These are phyloP conservation scores for Rhopalosiphum padi DNA, from an alignment of 1,140 invertebrate species.

Conservation along the genomic window DNA sequence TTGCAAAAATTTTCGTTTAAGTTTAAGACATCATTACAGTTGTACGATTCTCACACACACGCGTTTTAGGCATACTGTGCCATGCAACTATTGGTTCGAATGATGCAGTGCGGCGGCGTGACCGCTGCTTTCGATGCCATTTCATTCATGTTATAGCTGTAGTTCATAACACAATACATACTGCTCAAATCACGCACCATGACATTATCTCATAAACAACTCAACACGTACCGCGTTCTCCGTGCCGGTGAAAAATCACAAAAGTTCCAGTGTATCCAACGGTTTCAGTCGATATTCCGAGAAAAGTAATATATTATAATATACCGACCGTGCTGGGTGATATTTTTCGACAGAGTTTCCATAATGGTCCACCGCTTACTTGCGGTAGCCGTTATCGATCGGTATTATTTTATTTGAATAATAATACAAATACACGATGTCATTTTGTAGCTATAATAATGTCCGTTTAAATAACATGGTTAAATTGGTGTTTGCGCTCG, in stretches of 20 bases:
- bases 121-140: neutral
- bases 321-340: neutral
- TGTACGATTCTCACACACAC: too few species aligned
- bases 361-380: neutral
- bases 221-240: neutral
- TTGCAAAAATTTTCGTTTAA: too few species aligned
- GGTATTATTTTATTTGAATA: neutral
- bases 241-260: neutral
- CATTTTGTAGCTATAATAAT: neutral
- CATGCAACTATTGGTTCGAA: too few species aligned
- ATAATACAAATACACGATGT: neutral
- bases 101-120: too few species aligned
- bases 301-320: neutral
- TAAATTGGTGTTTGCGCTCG: neutral
- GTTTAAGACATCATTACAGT: too few species aligned
- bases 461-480: neutral
- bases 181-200: neutral
- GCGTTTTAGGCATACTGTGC: too few species aligned
- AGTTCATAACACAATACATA: neutral
- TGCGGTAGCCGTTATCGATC: neutral
- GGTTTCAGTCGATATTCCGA: neutral
- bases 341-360: neutral
- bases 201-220: neutral
- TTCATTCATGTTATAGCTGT: neutral
- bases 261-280: neutral